phyloP scores from a whole-genome alignment of 2,113 vertebrate species.

The Hydrochoerus hydrochaeris region DNA sequence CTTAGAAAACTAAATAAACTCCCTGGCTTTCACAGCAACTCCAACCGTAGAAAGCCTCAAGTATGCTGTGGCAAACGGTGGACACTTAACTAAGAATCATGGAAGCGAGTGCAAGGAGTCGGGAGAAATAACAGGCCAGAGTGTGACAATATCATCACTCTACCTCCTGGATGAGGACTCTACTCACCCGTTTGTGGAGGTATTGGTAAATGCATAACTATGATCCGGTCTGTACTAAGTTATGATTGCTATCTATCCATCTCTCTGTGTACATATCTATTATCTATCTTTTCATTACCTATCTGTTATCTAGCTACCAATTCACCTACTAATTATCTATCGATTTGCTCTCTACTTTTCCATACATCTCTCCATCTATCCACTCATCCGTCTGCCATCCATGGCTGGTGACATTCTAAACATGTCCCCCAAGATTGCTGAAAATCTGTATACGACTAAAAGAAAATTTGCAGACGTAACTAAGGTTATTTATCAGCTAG shows the following conservation, averaged over 20 bases:
- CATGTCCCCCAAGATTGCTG: neutral
- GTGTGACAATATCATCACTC: neutral
- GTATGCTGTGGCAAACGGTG: neutral
- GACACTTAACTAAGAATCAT: neutral
- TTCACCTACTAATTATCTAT: neutral
- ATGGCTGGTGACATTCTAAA: neutral
- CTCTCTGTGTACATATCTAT: neutral
- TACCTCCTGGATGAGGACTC: neutral
- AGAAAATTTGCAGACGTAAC: neutral
- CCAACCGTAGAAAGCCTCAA: neutral
- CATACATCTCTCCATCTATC: neutral
- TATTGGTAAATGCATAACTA: neutral
- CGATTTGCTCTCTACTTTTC: neutral
- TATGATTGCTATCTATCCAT: neutral
- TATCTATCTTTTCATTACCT: neutral
- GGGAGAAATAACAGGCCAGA: neutral
- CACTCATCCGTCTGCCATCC: neutral
- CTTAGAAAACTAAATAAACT: conserved; percentile 14
- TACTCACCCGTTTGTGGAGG: neutral
- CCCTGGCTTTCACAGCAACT: neutral
- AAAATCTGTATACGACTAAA: neutral
- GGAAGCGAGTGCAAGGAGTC: neutral
- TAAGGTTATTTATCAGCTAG: neutral
- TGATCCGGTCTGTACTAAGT: neutral
- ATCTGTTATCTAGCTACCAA: neutral